These are phyloP conservation scores for Sterrhoptilus dennistouni DNA, from an alignment of 2,113 vertebrate species.

Conservation along the genomic window DNA sequence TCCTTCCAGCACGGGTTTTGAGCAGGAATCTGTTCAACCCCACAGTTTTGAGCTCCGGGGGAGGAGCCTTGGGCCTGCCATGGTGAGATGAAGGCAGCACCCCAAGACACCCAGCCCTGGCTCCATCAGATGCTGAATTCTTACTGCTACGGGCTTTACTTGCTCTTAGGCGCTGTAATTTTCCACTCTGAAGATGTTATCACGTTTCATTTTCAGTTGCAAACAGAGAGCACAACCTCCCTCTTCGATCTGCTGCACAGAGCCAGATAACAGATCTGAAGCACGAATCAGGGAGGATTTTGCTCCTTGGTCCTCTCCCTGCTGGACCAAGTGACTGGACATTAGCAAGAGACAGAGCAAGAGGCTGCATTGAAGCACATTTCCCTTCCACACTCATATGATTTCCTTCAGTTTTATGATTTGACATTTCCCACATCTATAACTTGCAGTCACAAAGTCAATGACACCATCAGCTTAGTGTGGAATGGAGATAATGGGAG, in stretches of 20 bases:
- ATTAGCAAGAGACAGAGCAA: neutral
- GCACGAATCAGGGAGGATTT: neutral
- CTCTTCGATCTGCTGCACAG: neutral
- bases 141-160: neutral
- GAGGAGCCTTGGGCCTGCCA: neutral
- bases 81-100: neutral
- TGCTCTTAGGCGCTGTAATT: conserved; percentile 32
- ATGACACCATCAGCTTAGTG: neutral
- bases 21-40: neutral
- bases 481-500: neutral
- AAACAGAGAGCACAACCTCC: conserved; percentile 3
- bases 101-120: neutral
- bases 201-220: conserved; percentile 36
- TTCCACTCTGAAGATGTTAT: conserved; percentile 60
- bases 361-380: neutral
- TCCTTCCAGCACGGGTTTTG: fast-evolving
- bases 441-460: neutral
- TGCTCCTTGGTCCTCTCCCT: neutral
- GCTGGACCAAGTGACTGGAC: neutral
- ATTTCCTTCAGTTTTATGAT: neutral
- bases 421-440: neutral
- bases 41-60: neutral
- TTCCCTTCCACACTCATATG: neutral
- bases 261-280: neutral
- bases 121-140: neutral